Base-by-base conservation (phyloP, 2,888 invertebrate genomes). In the Synanthedon formicaeformis region DNA sequence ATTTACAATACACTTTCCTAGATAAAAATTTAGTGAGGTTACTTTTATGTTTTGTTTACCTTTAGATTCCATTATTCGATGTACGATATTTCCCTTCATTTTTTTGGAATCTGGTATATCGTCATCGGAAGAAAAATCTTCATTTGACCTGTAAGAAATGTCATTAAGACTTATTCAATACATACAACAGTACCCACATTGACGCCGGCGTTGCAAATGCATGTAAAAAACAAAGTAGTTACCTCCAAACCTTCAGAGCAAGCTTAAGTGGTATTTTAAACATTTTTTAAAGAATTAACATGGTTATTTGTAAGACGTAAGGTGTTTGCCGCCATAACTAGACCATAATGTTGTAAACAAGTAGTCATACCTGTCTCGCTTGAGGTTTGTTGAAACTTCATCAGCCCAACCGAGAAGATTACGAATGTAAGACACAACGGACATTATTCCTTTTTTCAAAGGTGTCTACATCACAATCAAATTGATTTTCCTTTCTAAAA, bases 291-390 rank as follows among this genome's bases (percentile, higher is more conserved):
- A 12, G 49, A 10, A 34, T 8, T 34, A 34, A 6, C 2, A 34
- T 16, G 5, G 12, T 14, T 49, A 10, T 49, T 40, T 27, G 51
- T 16, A 55, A 50, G 40, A 54, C 52, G n/a, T 12, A 5, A 12
- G 34, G n/a, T 71, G 73, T 82, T 88, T 87, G 73, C 88, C 88
- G 88, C 88, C 88, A 86, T 86, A 86, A 78, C 77, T 67, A 71
- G 64, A 62, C 58, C n/a, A 34, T 50, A 66, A 57, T 72, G 71
- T 80, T 81, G 83, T 85, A 84, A 83, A 86, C 84, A 85, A 74
- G 77, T 71, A 51, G 78, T 75, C 81, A 79, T 76, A 87, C 88
- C 88, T 88, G 81, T 85, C 79, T 73, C 88, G 77, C 76, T 88
- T 88, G 73, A 76, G 74, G 75, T 73, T 78, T 63, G 73, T 66